Base-by-base conservation (phyloP, 2,888 invertebrate genomes). In the Eupithecia exiguata region DNA sequence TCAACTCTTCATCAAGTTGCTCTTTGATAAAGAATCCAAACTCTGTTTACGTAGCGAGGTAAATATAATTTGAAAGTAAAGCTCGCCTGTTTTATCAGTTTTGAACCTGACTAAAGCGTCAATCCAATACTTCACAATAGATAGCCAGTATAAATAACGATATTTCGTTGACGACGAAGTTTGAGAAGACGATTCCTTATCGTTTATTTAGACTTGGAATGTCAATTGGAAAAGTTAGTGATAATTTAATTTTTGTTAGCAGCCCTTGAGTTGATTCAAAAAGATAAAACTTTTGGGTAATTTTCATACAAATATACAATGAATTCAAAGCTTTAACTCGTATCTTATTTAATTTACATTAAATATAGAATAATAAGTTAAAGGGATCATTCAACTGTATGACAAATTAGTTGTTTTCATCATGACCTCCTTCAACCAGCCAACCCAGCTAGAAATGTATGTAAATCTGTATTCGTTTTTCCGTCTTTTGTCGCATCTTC, bases 241-340 rank as follows among this genome's bases (percentile, higher is more conserved):
- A 73, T 82, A 81, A 84, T 83, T 83, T 76, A 83, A 82, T 83
- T 83, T 77, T 70, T 75, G 79, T 53, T 53, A 78, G 81, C 74
- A 78, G 77, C 70, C 69, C 72, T 70, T 77, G 74, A 80, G 78
- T 82, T 84, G 71, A 78, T 81, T 80, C 78, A 72, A 79, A 69
- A 82, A 83, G 82, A 83, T 78, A 74, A 43, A 77, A 72, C 76
- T 79, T 79, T 85, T 74, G 76, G 74, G 70, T 70, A 74, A 69
- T 74, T 78, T 73, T 80, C 77, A 63, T 72, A 78, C 75, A 66
- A 78, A 77, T 71, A 80, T 79, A 77, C 79, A 82, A 78, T 63
- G 35, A 68, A 5, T 76, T 84, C 82, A 84, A 84, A 84, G 84
- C 75, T 75, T 76, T 61, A 18, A 62, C 35, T 62, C 2, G 7